These are phyloP conservation scores for Euplagia quadripunctaria DNA, from an alignment of 2,888 invertebrate species.

Conservation along the genomic window DNA sequence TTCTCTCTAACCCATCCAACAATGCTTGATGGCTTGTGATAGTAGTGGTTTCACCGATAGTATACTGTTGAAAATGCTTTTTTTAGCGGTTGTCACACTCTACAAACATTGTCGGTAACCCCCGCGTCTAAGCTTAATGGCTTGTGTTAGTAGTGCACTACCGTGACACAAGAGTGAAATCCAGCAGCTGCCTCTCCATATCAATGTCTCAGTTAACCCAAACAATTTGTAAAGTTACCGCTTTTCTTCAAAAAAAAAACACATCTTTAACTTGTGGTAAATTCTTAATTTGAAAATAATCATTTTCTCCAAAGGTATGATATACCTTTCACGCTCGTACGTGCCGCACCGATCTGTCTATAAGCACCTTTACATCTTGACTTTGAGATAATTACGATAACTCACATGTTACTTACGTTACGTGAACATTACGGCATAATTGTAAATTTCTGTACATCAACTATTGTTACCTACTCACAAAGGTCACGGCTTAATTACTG, in stretches of 20 bases:
- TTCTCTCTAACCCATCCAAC: no score
- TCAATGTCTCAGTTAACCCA: neutral
- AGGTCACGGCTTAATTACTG: slow-evolving; percentile 48
- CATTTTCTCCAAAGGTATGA: neutral
- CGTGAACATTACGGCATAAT: slow-evolving; percentile 56
- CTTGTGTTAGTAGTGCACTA: neutral
- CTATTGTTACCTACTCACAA: slow-evolving; percentile 32
- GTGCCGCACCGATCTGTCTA: slow-evolving; percentile 20
- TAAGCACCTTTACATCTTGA: slow-evolving; percentile 46
- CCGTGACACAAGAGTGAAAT: neutral
- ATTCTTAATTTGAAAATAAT: neutral
- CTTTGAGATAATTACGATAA: slow-evolving; percentile 60
- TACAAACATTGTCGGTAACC: neutral
- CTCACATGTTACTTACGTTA: slow-evolving; percentile 54
- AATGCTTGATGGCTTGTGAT: neutral
- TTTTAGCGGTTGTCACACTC: neutral
- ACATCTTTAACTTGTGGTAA: no score
- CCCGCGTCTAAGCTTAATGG: neutral
- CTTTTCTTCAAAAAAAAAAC: neutral
- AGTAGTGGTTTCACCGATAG: neutral
- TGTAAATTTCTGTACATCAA: slow-evolving; percentile 42
- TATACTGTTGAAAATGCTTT: neutral
- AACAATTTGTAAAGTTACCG: no score
- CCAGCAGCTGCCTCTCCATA: neutral
- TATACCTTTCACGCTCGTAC: slow-evolving; percentile 1